Evolutionary conservation across 2,888 invertebrate species (phyloP), one percentile per base, ranked within the genome.

Genomic region (Cistogaster globosa): DNA sequence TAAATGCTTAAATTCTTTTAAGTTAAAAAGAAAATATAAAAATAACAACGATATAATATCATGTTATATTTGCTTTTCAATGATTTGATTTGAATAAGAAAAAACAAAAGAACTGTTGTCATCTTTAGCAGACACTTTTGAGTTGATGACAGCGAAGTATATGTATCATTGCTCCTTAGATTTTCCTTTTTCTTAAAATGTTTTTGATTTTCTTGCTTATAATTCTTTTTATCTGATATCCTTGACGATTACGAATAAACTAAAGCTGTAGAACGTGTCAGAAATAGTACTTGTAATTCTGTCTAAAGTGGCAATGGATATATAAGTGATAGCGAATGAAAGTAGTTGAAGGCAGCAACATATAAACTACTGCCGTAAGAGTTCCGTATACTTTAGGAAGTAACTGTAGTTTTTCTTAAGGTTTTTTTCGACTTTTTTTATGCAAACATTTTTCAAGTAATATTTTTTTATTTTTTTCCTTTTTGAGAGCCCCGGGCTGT

Each of bases 401-500:
- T 58, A 83, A 57, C 63, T 58, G 55, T 71, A 75, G 32, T 74
- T 75, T 74, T 83, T 75, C 18, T 57, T 74, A 32, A 32, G 32
- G 1, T 74, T 62, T 77, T 48, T 6, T 45, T 36, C n/a, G 51
- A 69, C 16, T 53, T 63, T 75, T 69, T 57, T 32, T 26, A 45
- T 53, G 32, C 22, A 16, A 60, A 62, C 18, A 53, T 67, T 71
- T 42, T 62, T 72, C 42, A 8, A 57, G 74, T 36, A 74, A 42
- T 74, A 18, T 18, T 76, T 57, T 72, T 84, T 74, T 55, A 74
- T 55, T n/a, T n/a, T n/a, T n/a, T 72, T 84, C 76, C 67, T n/a
- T n/a, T n/a, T n/a, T n/a, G n/a, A 57, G n/a, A 62, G 77, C 81
- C 78, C 58, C 42, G 32, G 68, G 81, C 84, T 84, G 84, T 63